These are phyloP conservation scores for Danionella dracula DNA, from an alignment of 2,797 vertebrate species.

Conservation along the genomic window DNA sequence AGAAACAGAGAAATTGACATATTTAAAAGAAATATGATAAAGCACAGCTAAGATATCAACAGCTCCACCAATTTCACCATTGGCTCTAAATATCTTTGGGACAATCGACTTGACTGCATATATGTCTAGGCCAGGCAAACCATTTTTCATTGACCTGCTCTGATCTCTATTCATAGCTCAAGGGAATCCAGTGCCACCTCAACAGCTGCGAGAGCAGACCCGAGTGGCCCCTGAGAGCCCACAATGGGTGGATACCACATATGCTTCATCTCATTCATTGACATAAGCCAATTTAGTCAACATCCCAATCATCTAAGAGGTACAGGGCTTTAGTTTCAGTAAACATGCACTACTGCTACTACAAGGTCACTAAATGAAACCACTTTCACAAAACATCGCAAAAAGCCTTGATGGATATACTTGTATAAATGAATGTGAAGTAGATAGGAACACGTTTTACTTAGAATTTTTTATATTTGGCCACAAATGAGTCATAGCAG, in stretches of 20 bases:
- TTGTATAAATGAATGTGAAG: too few species aligned
- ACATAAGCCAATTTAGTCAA: constrained; percentile 22
- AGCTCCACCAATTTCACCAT: background rate
- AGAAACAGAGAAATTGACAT: too few species aligned
- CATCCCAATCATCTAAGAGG: background rate
- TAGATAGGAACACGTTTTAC: too few species aligned
- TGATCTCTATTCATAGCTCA: constrained; percentile 31
- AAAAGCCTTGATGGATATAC: too few species aligned
- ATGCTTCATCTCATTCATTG: constrained; percentile 19
- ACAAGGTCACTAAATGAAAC: too few species aligned
- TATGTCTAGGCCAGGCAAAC: background rate
- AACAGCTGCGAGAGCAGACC: constrained; percentile 9
- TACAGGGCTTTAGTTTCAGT: too few species aligned
- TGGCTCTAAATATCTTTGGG: background rate
- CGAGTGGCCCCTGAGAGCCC: background rate
- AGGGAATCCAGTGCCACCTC: constrained; percentile 15
- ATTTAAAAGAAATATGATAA: too few species aligned
- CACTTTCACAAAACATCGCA: too few species aligned
- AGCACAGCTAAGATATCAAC: too few species aligned
- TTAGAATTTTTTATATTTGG: too few species aligned
- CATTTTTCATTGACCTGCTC: constrained; percentile 1
- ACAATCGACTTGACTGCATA: background rate
- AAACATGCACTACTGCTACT: too few species aligned
- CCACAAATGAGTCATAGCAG: too few species aligned
- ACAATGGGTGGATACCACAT: constrained; percentile 24